Evolutionary conservation across 2,113 vertebrate genomes (phyloP).

Genomic region (Cepphus grylle): DNA sequence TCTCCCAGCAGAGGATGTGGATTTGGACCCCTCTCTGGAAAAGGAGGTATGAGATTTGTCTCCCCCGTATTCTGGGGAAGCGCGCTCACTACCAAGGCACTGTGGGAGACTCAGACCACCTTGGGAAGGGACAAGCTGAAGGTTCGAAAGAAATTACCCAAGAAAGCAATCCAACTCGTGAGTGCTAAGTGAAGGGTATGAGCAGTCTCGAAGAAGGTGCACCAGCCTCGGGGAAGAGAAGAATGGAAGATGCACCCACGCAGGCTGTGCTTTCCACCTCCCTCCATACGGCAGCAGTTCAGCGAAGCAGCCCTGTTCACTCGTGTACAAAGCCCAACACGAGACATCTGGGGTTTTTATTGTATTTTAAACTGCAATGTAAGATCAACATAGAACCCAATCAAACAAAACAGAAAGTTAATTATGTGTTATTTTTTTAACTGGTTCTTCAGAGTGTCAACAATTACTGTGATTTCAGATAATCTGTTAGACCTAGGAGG

Average conservation of each 20-base stretch:
- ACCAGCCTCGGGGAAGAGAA: neutral
- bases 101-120: neutral
- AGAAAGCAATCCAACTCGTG: neutral
- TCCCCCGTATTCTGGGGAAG: neutral
- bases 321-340: neutral
- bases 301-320: neutral
- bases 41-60: neutral
- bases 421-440: neutral
- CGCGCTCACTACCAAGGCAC: neutral
- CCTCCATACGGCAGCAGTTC: neutral
- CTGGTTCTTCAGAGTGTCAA: neutral
- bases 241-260: neutral
- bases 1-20: neutral
- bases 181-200: neutral
- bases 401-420: neutral
- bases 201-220: neutral
- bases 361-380: neutral
- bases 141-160: neutral
- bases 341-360: fast-evolving
- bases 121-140: neutral
- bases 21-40: neutral
- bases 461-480: neutral
- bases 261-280: neutral
- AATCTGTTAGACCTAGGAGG: neutral
- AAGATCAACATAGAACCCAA: neutral